These are phyloP conservation scores for Netelia virgata DNA, from an alignment of 2,888 invertebrate genomes.

Conservation along the genomic window DNA sequence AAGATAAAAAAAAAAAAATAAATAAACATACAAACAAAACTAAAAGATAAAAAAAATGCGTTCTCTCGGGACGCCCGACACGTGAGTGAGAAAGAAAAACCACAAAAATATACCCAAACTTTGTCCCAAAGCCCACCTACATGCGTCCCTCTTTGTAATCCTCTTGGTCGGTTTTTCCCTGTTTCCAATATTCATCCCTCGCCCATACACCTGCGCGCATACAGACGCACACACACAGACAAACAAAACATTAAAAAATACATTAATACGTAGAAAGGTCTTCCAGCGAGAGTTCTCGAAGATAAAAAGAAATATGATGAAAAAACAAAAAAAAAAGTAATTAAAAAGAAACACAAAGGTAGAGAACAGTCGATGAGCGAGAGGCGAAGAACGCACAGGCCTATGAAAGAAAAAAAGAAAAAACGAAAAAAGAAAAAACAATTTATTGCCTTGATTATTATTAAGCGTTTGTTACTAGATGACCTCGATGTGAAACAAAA, in stretches of 20 bases:
- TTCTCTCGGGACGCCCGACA: conserved; percentile 50
- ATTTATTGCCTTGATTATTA: conserved; percentile 69
- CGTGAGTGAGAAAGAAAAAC: conserved; percentile 59
- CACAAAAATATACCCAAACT: conserved; percentile 6
- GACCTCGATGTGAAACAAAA: conserved; percentile 58
- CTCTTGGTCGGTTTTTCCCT: conserved; percentile 40
- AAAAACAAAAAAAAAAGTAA: not conserved
- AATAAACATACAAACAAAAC: too few species aligned
- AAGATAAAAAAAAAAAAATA: conserved; percentile 1
- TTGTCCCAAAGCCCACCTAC: not conserved
- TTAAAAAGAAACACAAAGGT: not conserved
- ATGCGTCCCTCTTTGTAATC: conserved; percentile 15
- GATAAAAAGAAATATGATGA: conserved; percentile 29
- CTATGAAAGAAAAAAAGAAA: conserved; percentile 47
- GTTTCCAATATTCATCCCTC: not conserved
- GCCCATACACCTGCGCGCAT: not conserved
- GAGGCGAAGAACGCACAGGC: conserved; percentile 51
- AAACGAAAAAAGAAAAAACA: conserved; percentile 42
- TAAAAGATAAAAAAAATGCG: conserved; percentile 13
- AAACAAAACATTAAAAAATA: not conserved
- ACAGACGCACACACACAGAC: conserved; percentile 28
- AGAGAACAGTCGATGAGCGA: not conserved
- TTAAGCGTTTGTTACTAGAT: conserved; percentile 71
- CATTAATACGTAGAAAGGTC: conserved; percentile 64
- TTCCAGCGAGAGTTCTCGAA: conserved; percentile 65